A percentile compares a stretch with the other conserved stretches of the same genome.
Evolutionary conservation across 2,888 invertebrate genomes (phyloP).

Genomic region (Clusia tigrina): DNA sequence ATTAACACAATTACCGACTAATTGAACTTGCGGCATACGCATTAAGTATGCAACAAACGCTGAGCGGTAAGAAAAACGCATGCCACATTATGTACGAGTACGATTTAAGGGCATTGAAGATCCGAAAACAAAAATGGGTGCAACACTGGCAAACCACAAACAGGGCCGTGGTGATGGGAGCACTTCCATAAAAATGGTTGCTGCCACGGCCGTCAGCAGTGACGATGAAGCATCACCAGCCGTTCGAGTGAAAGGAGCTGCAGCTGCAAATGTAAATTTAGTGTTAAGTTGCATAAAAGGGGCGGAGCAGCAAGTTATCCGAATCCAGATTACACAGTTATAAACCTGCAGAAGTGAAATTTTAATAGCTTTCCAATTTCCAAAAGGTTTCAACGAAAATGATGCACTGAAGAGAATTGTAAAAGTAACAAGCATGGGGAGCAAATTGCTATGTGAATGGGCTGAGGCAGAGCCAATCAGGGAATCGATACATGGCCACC

Average conservation of each 20-base stretch:
- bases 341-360: neutral
- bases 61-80: neutral
- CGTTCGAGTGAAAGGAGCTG: too few species aligned
- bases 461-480: too few species aligned
- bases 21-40: constrained; percentile 12
- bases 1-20: constrained; percentile 21
- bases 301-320: constrained; percentile 43
- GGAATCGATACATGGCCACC: too few species aligned
- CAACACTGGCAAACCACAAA: neutral
- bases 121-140: neutral
- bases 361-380: neutral
- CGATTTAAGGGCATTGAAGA: constrained; percentile 1
- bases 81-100: constrained; percentile 15
- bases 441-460: too few species aligned
- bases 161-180: neutral
- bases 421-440: too few species aligned
- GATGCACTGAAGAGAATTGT: too few species aligned
- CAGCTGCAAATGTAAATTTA: constrained; percentile 39
- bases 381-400: neutral
- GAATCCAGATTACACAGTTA: neutral
- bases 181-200: too few species aligned
- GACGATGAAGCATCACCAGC: too few species aligned
- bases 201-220: too few species aligned
- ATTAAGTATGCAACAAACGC: constrained; percentile 16
- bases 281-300: constrained; percentile 47